These are phyloP conservation scores for Denticeps clupeoides DNA, from an alignment of 2,797 vertebrate species.

Conservation along the genomic window DNA sequence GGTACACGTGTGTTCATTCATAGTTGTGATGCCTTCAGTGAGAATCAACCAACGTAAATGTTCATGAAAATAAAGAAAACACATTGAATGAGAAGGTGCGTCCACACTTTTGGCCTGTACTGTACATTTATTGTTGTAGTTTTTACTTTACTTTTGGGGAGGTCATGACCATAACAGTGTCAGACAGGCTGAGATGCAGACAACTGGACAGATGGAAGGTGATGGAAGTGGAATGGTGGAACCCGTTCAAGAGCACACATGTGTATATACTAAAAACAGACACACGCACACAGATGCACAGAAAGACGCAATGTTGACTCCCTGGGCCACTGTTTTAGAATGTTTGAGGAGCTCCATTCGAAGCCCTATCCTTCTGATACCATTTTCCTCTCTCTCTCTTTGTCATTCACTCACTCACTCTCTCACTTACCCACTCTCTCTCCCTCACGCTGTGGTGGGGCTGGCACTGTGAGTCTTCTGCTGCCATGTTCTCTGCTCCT, in stretches of 20 bases:
- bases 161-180: too few species aligned
- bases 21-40: too few species aligned
- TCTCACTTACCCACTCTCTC: not conserved
- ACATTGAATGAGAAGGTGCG: too few species aligned
- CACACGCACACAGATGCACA: not conserved
- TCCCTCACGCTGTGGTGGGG: not conserved
- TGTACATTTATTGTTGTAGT: too few species aligned
- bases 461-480: not conserved
- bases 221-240: too few species aligned
- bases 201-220: too few species aligned
- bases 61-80: too few species aligned
- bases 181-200: too few species aligned
- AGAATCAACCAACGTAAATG: too few species aligned
- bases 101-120: too few species aligned
- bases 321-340: not conserved
- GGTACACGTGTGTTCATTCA: too few species aligned
- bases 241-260: not conserved
- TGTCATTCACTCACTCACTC: not conserved
- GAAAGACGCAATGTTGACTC: not conserved
- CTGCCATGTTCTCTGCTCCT: not conserved
- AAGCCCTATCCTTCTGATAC: slow-evolving; percentile 5
- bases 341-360: not conserved
- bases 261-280: not conserved
- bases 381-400: not conserved
- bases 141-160: too few species aligned